A percentile compares a stretch with the other conserved stretches of the same genome.
Evolutionary conservation across 2,888 invertebrate genomes (phyloP).

Genomic region (Horisme vitalbata): DNA sequence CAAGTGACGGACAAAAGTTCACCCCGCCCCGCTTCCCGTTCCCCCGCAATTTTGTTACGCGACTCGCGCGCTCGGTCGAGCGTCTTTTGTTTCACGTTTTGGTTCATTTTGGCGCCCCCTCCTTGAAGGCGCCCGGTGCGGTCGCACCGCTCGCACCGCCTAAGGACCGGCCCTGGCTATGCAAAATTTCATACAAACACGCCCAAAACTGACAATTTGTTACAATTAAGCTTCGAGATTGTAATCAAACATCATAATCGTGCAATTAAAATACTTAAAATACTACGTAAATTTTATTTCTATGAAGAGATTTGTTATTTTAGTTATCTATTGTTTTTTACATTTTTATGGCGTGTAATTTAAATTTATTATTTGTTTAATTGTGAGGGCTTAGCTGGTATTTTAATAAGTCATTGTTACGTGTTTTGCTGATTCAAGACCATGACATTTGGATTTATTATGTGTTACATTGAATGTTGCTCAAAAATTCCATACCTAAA

Average conservation of each 20-base stretch:
- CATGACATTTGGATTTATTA: not conserved
- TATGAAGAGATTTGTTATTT: conserved; percentile 12
- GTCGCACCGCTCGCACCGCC: too few species aligned
- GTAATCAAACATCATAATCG: conserved; percentile 46
- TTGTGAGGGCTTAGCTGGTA: not conserved
- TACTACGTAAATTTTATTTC: conserved; percentile 14
- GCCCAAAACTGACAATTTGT: conserved; percentile 42
- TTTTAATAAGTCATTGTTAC: not conserved
- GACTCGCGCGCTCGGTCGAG: too few species aligned
- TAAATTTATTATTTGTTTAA: conserved; percentile 12
- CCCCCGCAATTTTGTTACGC: too few species aligned
- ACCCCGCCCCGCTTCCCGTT: too few species aligned
- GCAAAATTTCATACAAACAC: conserved; percentile 45
- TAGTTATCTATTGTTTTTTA: conserved; percentile 20
- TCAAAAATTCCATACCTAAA: too few species aligned
- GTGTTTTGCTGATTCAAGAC: not conserved
- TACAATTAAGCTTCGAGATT: conserved; percentile 50
- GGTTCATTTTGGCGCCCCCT: too few species aligned
- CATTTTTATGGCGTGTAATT: conserved; percentile 20
- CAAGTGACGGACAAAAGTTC: too few species aligned
- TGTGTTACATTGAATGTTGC: too few species aligned
- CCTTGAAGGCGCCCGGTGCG: too few species aligned
- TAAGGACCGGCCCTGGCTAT: conserved; percentile 43
- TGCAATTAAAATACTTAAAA: conserved; percentile 40
- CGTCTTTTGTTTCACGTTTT: too few species aligned